Evolutionary conservation across 92 coral and sea anemone genomes (phyloP).

Genomic region (Porites divaricata): DNA sequence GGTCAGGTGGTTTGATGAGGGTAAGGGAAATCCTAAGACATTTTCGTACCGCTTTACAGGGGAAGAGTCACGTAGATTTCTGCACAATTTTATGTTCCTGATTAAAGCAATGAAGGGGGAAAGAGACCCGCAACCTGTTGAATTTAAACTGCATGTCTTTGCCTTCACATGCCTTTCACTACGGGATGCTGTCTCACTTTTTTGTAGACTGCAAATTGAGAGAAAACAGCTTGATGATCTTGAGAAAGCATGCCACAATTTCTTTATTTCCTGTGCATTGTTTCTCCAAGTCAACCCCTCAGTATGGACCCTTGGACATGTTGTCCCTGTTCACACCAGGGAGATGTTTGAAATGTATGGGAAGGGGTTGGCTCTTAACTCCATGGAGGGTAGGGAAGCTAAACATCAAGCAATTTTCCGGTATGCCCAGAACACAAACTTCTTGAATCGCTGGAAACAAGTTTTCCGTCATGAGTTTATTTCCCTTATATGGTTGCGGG

Average conservation of each 20-base stretch:
- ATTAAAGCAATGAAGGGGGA: conserved; percentile 41
- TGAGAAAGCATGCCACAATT: conserved; percentile 37
- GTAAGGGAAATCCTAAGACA: conserved; percentile 44
- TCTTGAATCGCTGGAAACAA: conserved; percentile 49
- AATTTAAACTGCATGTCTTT: conserved; percentile 53
- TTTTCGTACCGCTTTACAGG: conserved; percentile 66
- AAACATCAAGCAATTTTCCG: conserved; percentile 54
- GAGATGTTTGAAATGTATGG: conserved; percentile 55
- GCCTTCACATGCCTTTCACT: conserved; percentile 40
- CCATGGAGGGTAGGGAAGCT: conserved; percentile 74
- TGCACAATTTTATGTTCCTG: conserved; percentile 59
- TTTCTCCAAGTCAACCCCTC: conserved; percentile 45
- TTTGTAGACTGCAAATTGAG: conserved; percentile 43
- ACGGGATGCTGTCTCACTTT: conserved; percentile 48
- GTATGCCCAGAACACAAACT: conserved; percentile 50
- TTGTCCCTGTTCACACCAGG: conserved; percentile 57
- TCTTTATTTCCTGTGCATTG: conserved; percentile 36
- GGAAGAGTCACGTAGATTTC: conserved; percentile 56
- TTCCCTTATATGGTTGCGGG: conserved; percentile 57
- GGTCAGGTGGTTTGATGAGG: conserved; percentile 59
- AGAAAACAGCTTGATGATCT: conserved; percentile 35
- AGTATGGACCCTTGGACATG: conserved; percentile 53
- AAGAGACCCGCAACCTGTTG: conserved; percentile 43
- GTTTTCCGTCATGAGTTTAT: conserved; percentile 58
- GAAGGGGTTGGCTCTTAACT: conserved; percentile 51